phyloP scores from a whole-genome alignment of 2,113 vertebrate species.

The Tupaia chinensis region DNA sequence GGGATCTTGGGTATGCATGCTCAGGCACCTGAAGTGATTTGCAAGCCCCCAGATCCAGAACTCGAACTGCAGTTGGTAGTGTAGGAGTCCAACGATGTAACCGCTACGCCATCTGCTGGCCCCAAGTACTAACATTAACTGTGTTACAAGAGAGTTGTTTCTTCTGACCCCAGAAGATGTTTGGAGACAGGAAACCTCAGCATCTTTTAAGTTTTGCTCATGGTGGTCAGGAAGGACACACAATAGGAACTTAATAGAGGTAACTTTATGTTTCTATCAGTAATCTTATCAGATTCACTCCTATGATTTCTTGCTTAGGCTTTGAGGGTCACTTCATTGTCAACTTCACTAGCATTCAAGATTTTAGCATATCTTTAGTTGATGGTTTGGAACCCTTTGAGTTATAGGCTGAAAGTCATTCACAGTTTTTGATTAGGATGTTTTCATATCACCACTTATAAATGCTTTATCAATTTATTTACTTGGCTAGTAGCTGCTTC shows the following conservation, averaged over 20 bases:
- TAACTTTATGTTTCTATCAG: slow-evolving; percentile 89
- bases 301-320: slow-evolving; percentile 89
- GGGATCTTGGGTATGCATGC: no score
- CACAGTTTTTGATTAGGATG: slow-evolving; percentile 85
- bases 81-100: no score
- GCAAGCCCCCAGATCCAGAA: no score
- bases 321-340: slow-evolving; percentile 82
- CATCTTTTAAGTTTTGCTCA: slow-evolving; percentile 90
- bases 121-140: slow-evolving; percentile 86
- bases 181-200: slow-evolving; percentile 87
- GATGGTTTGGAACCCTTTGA: slow-evolving; percentile 85
- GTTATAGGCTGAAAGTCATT: slow-evolving; percentile 65
- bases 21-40: no score
- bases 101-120: no score
- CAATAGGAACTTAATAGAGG: slow-evolving; percentile 74
- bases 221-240: slow-evolving; percentile 83
- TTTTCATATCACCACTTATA: slow-evolving; percentile 86
- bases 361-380: slow-evolving; percentile 82
- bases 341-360: slow-evolving; percentile 84
- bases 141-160: background rate
- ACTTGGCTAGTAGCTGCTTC: slow-evolving; percentile 37
- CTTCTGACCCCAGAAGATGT: slow-evolving; percentile 88
- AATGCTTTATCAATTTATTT: slow-evolving; percentile 63
- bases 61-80: no score
- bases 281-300: slow-evolving; percentile 92